Conservation (phyloP, 2,888 invertebrate species). For the Chesias legatella region DNA sequence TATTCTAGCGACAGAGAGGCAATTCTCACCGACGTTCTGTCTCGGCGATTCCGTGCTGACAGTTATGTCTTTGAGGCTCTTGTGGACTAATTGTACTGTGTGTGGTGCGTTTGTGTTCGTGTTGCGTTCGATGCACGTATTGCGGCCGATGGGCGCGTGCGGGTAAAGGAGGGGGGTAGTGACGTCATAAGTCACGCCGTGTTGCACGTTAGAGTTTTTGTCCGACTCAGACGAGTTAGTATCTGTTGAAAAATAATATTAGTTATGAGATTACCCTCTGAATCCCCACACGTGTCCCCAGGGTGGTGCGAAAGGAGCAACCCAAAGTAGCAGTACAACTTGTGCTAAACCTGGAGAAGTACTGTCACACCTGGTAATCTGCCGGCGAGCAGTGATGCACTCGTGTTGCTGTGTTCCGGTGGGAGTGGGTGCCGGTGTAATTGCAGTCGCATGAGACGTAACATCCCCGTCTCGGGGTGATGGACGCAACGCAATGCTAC, state of each 20-base stretch:
- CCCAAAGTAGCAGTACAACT: too few species aligned
- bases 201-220: slow-evolving; percentile 62
- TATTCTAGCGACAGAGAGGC: slow-evolving; percentile 59
- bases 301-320: too few species aligned
- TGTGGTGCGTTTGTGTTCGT: slow-evolving; percentile 78
- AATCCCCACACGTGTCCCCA: too few species aligned
- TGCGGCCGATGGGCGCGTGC: slow-evolving; percentile 92
- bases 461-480: too few species aligned
- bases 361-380: too few species aligned
- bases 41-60: slow-evolving; percentile 34
- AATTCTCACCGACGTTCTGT: slow-evolving; percentile 49
- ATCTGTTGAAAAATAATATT: slow-evolving; percentile 31
- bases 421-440: too few species aligned
- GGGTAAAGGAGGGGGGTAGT: slow-evolving; percentile 76
- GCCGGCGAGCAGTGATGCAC: too few species aligned
- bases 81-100: slow-evolving; percentile 80
- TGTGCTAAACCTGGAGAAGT: too few species aligned
- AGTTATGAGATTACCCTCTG: background rate
- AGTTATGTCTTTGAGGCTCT: slow-evolving; percentile 81
- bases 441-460: too few species aligned
- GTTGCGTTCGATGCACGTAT: slow-evolving; percentile 90
- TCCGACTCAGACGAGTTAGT: slow-evolving; percentile 44
- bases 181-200: slow-evolving; percentile 50
- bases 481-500: too few species aligned
- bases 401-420: too few species aligned